Evolutionary conservation across 2,113 vertebrate species (phyloP), one percentile per base, ranked within the genome.

Genomic region (Grantiella picta): DNA sequence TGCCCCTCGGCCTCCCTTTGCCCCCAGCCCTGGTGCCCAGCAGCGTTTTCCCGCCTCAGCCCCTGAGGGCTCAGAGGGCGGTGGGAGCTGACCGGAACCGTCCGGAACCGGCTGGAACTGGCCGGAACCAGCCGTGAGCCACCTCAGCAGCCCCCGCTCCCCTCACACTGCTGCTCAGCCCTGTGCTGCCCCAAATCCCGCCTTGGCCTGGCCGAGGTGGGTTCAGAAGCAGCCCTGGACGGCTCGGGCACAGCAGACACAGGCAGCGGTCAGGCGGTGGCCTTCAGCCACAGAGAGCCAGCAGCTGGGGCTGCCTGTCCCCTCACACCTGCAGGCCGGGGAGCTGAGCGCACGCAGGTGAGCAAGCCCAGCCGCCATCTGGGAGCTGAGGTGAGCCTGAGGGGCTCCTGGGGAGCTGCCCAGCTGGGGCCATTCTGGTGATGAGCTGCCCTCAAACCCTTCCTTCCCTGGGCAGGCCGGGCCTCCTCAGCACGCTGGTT

Each of bases 231-330:
- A 2, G 45, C 31, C n/a, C 52, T 0, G 1, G 42, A 22, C 61
- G 33, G 42, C 63, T 36, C 2, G 8, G 31, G 9, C 27, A 5
- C 0, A 3, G 38, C 18, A 17, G n/a, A 17, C 31, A 1, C 11
- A 42, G 29, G 5, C 13, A 2, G 27, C 3, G 14, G 2, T 12
- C 10, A 6, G 0, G 2, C 13, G 4, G 31, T 25, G 0, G 0
- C 31, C 24, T 28, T n/a, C 29, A 17, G 19, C 16, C 27, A 1
- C 6, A 18, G 19, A 23, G 14, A 31, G 8, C 2, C 0, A 0
- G 23, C 0, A 0, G 28, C 44, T 25, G 9, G 5, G 1, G 29
- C 38, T 3, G 3, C 45, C 7, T 29, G 3, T 22, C 1, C 38
- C 42, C 35, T 42, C 21, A 0, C 11, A 1, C 23, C 27, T 1